Evolutionary conservation across 2,888 invertebrate species (phyloP), one percentile per base, ranked within the genome.

Genomic region (Dromius quadrimaculatus): DNA sequence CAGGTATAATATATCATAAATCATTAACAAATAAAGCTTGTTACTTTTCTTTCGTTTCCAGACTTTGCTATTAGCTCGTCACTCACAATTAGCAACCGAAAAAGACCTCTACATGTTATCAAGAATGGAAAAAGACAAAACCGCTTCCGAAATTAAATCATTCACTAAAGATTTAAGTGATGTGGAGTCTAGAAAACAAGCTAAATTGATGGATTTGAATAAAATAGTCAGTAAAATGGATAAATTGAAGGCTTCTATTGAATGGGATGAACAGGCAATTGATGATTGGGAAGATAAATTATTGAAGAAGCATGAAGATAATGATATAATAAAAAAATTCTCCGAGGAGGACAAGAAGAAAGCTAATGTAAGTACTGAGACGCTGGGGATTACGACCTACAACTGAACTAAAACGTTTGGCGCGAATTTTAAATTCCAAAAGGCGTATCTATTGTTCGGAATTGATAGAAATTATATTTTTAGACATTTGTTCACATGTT

Each of bases 211-310:
- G 15, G 87, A 85, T 69, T 84, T 91, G 28, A 81, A 82, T 0
- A 86, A 84, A 38, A 80, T 87, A 1, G 81, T 87, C 20, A 85
- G 85, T 43, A 89, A 87, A 79, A 86, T 93, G 28, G 89, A 90
- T 72, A 80, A 83, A 6, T 78, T 90, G 8, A 91, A 92, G 75
- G 83, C 84, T 20, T 88, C 88, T 74, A 88, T 92, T 1, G 87
- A 89, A 71, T 89, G 91, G 79, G 92, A 91, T 73, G 84, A 87
- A 20, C 87, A 87, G 13, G 89, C 89, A 0, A 78, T 93, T 63
- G 83, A 87, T 47, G 89, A 90, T 61, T 92, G 91, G 91, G 88
- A 90, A 20, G 89, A 91, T 43, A 87, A 89, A 0, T 84, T 93
- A 70, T 87, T 88, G 74, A 86, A 89, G 71, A 87, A 88, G 34